phyloP scores from a whole-genome alignment of 2,888 invertebrate species.

The Actias luna region DNA sequence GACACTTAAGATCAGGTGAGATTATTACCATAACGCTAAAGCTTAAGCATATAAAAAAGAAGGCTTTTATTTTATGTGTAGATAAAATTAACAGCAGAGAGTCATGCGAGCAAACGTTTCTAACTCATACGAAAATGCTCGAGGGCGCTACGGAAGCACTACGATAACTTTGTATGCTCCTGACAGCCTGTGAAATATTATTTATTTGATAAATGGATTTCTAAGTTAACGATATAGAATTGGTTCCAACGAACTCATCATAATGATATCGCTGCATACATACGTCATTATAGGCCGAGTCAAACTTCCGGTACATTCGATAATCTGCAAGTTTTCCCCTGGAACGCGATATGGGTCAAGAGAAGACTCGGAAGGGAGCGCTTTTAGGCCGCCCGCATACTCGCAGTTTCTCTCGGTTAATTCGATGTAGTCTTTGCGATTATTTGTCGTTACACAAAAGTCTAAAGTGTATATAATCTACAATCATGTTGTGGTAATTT shows the following conservation, averaged over 20 bases:
- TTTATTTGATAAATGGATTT: not conserved
- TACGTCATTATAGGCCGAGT: not conserved
- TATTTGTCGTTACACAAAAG: not conserved
- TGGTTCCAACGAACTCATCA: not conserved
- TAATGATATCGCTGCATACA: not conserved
- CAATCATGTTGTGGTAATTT: too few relatives aligned
- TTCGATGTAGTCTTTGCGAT: not conserved
- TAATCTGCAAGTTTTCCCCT: slow-evolving; percentile 64
- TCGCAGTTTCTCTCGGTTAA: slow-evolving; percentile 22
- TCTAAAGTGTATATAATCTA: not conserved
- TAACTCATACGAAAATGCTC: too few relatives aligned
- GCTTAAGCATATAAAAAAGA: too few relatives aligned
- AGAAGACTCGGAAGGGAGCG: slow-evolving; percentile 46
- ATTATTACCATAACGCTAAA: too few relatives aligned
- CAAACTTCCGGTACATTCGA: slow-evolving; percentile 51
- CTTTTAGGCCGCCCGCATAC: slow-evolving; percentile 33
- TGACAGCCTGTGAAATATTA: not conserved
- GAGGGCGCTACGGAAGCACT: too few relatives aligned
- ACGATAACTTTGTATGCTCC: not conserved
- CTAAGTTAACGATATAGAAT: not conserved
- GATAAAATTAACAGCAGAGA: too few relatives aligned
- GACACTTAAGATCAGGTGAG: too few relatives aligned
- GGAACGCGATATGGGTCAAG: slow-evolving; percentile 62
- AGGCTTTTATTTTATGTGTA: too few relatives aligned
- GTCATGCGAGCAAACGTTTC: too few relatives aligned